Conservation (phyloP, 2,797 vertebrate genomes). For the Borostomias antarcticus region DNA sequence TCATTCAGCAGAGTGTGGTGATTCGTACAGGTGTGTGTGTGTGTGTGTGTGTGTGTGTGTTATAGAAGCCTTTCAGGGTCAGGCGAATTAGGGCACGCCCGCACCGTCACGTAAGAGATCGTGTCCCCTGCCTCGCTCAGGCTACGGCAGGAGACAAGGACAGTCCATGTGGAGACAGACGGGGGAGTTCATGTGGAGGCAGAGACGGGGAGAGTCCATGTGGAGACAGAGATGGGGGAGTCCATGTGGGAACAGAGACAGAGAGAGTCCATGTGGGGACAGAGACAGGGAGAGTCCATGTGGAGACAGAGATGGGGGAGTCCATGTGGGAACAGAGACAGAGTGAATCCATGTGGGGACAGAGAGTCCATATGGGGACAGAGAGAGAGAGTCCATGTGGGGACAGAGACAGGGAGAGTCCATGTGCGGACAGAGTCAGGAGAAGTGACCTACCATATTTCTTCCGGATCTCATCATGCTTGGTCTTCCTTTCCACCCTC, state of each 20-base stretch:
- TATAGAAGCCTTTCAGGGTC: slow-evolving; percentile 1
- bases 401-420: neutral
- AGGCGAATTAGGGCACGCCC: slow-evolving; percentile 4
- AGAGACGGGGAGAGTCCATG: too few relatives aligned
- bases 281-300: too few relatives aligned
- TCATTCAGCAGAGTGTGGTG: neutral
- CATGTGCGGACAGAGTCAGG: neutral
- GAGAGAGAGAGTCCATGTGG: neutral
- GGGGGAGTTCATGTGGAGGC: too few relatives aligned
- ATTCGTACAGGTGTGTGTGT: too few relatives aligned
- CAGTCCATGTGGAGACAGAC: too few relatives aligned
- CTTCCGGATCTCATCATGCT: slow-evolving; percentile 86
- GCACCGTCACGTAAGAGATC: neutral
- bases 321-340: too few relatives aligned
- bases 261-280: too few relatives aligned
- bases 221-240: neutral
- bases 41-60: too few relatives aligned
- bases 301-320: neutral
- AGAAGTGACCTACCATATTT: slow-evolving; percentile 84
- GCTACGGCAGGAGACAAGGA: too few relatives aligned
- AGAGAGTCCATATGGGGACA: neutral
- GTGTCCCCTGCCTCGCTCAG: neutral
- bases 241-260: too few relatives aligned
- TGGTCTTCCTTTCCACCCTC: slow-evolving; percentile 77
- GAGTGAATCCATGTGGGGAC: too few relatives aligned